Percentiles rank a stretch among this genome's conserved stretches.
Conservation (phyloP, 2,888 invertebrate species). For the Neoaliturus tenellus region DNA sequence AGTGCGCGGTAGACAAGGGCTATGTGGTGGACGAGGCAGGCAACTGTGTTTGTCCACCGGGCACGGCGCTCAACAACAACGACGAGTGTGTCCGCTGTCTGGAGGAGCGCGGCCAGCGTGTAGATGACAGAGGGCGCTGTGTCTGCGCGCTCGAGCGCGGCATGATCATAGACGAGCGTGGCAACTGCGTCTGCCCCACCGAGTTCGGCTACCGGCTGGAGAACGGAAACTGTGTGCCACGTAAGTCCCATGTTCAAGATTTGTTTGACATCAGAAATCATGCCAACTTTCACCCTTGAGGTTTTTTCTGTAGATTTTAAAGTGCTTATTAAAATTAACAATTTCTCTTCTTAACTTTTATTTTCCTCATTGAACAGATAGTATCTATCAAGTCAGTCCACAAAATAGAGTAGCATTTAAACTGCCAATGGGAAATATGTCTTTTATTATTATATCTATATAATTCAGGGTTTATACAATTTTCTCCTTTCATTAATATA, state of each 20-base stretch:
- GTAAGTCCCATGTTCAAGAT: slow-evolving; percentile 71
- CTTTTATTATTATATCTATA: no score
- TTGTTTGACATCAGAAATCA: no score
- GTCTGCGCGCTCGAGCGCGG: slow-evolving; percentile 89
- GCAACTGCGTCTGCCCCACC: slow-evolving; percentile 85
- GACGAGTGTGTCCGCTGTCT: slow-evolving; percentile 88
- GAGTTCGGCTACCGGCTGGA: slow-evolving; percentile 79
- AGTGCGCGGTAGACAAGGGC: slow-evolving; percentile 80
- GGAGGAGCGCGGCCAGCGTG: slow-evolving; percentile 82
- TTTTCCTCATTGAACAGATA: no score
- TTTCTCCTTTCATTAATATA: no score
- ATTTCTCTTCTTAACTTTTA: no score
- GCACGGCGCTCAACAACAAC: slow-evolving; percentile 84
- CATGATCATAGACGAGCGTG: slow-evolving; percentile 84
- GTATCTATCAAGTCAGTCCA: no score
- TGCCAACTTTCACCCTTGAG: no score
- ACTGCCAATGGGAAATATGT: no score
- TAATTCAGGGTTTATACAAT: no score
- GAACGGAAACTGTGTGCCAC: slow-evolving; percentile 78
- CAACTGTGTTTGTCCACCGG: slow-evolving; percentile 85
- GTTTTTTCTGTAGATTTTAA: no score
- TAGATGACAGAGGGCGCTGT: slow-evolving; percentile 87
- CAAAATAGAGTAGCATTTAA: no score
- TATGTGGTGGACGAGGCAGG: slow-evolving; percentile 80
- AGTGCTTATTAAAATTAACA: no score